Evolutionary conservation across 2,888 invertebrate genomes (phyloP), one percentile per base, ranked within the genome.

Genomic region (Zonitis immaculata): DNA sequence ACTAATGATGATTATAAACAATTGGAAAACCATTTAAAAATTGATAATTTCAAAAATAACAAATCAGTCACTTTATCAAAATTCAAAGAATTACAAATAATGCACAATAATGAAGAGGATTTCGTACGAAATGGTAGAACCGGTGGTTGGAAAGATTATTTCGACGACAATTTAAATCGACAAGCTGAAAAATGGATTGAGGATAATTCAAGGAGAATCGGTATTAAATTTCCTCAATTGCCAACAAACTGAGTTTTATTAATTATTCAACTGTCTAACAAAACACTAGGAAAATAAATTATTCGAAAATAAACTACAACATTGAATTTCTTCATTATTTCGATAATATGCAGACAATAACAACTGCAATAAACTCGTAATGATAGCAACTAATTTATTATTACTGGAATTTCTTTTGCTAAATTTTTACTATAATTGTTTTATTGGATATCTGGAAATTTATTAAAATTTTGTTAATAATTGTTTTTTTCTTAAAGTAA

Each of bases 11-110:
- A 91, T 68, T 70, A 90, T 0, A 68, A 76, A 0, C 74, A 76
- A 16, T 76, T 95, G 3, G 80, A 82, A 8, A 75, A 86, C 6
- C 90, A 94, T 70, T 82, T 95, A 54, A 82, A 84, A 66, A 90
- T 96, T 58, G 81, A 86, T 8, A 89, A 84, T 71, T 95, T 96
- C 77, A 86, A 87, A 60, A 80, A 83, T 11, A 95, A 95, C 76
- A 82, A 84, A 44, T 85, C 88, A 6, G 87, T 92, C 0, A 94
- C 95, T 71, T 82, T 79, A 46, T 82, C 85, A 53, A 80, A 83
- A 45, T 78, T 88, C 69, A 80, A 78, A 61, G 79, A 81, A 1
- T 77, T 86, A 3, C 84, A 85, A 1, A 79, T 89, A 9, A 73
- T 82, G 1, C 78, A 79, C 44, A 71, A 77, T 1, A 80, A 79